Percentiles rank a stretch among this genome's conserved stretches.
These are phyloP conservation scores for Ormyrus nitidulus DNA, from an alignment of 2,888 invertebrate genomes.

Conservation along the genomic window DNA sequence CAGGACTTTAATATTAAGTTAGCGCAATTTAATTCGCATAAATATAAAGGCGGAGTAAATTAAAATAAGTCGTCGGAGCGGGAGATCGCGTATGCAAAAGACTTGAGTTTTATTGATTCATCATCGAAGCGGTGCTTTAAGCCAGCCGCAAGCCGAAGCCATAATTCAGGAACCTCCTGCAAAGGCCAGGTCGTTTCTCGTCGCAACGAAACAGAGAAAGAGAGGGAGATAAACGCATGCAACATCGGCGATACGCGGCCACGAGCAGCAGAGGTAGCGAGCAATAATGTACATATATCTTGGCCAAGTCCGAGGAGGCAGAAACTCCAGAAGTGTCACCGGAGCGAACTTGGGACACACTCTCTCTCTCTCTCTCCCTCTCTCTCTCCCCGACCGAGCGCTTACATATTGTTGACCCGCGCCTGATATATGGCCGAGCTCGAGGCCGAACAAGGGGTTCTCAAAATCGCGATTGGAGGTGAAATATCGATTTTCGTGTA, in stretches of 20 bases:
- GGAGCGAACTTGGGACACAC: slow-evolving; percentile 69
- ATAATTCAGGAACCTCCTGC: slow-evolving; percentile 66
- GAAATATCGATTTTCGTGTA: slow-evolving; percentile 56
- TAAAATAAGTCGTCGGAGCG: slow-evolving; percentile 9
- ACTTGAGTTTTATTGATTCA: slow-evolving; percentile 49
- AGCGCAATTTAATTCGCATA: neutral
- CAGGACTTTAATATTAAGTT: neutral
- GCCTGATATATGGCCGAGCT: slow-evolving; percentile 69
- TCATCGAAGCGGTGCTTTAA: slow-evolving; percentile 36
- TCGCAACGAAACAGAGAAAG: slow-evolving; percentile 32
- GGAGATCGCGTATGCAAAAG: neutral
- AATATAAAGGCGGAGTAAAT: slow-evolving; percentile 15
- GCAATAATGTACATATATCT: slow-evolving; percentile 65
- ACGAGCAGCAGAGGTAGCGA: slow-evolving; percentile 7
- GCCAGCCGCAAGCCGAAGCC: slow-evolving; percentile 52
- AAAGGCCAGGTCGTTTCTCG: slow-evolving; percentile 59
- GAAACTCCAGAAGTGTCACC: slow-evolving; percentile 73
- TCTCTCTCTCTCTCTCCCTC: slow-evolving; percentile 36
- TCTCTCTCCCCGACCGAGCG: slow-evolving; percentile 58
- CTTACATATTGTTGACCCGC: slow-evolving; percentile 73
- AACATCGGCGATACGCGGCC: slow-evolving; percentile 43
- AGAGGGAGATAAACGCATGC: slow-evolving; percentile 27
- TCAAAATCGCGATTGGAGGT: slow-evolving; percentile 61
- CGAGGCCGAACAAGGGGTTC: slow-evolving; percentile 66
- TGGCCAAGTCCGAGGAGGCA: slow-evolving; percentile 66